Conservation (phyloP, 1,140 invertebrate genomes). For the Luehdorfia chinensis region DNA sequence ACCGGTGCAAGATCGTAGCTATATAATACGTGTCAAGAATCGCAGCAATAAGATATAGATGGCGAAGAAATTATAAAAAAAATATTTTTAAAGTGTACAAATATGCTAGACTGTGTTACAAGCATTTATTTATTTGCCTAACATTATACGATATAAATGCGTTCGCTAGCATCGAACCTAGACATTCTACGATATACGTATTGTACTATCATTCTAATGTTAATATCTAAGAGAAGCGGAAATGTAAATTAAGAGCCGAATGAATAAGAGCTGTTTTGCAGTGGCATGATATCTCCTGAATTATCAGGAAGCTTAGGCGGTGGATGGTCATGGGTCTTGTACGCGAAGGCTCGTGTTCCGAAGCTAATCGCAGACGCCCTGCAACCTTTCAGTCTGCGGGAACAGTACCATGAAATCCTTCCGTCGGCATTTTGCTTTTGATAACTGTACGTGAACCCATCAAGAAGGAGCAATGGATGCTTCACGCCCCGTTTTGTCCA, state of each 20-base stretch:
- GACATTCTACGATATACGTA: too few relatives aligned
- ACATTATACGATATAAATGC: too few relatives aligned
- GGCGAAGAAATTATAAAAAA: too few relatives aligned
- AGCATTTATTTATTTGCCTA: too few relatives aligned
- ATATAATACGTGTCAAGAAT: too few relatives aligned
- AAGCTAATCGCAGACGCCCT: conserved; percentile 56
- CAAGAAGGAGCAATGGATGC: conserved; percentile 54
- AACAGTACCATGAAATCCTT: conserved; percentile 65
- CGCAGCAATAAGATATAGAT: too few relatives aligned
- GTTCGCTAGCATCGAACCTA: too few relatives aligned
- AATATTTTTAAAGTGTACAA: too few relatives aligned
- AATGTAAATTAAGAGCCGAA: not conserved
- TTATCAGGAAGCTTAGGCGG: conserved; percentile 39
- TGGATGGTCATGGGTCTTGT: conserved; percentile 55
- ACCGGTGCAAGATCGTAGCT: too few relatives aligned
- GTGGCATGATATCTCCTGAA: not conserved
- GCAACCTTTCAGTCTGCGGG: conserved; percentile 59
- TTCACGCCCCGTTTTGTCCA: conserved; percentile 65
- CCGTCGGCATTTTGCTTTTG: conserved; percentile 66
- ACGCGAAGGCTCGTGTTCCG: conserved; percentile 35
- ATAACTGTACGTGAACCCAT: conserved; percentile 62
- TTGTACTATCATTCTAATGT: too few relatives aligned
- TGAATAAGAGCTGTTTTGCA: not conserved
- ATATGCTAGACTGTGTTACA: too few relatives aligned
- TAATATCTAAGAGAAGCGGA: not conserved